A percentile compares a stretch with the other conserved stretches of the same genome.
phyloP scores from a whole-genome alignment of 2,113 vertebrate genomes.

The Ranitomeya imitator region DNA sequence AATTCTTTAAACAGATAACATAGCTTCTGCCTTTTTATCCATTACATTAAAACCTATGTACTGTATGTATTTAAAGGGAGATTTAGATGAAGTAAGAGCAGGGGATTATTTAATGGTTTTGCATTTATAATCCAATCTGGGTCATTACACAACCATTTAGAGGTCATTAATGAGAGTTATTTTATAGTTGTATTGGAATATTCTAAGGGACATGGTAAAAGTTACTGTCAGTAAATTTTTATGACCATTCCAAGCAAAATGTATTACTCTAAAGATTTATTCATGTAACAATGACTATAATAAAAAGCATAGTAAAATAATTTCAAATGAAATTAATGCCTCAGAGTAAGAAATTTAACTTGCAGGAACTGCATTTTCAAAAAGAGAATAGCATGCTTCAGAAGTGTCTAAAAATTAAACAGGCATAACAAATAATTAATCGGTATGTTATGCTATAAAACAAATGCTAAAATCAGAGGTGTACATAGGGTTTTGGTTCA shows the following conservation, averaged over 20 bases:
- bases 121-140: conserved; percentile 95
- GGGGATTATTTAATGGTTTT: conserved; percentile 94
- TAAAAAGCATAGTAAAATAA: conserved; percentile 83
- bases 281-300: conserved; percentile 81
- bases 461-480: no score
- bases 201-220: conserved; percentile 88
- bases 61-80: conserved; percentile 91
- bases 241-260: conserved; percentile 86
- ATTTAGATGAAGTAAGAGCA: conserved; percentile 87
- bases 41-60: conserved; percentile 78
- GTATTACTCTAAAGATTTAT: conserved; percentile 87
- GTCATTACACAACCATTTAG: conserved; percentile 97
- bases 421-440: background rate
- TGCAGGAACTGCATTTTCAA: conserved; percentile 43
- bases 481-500: no score
- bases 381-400: background rate
- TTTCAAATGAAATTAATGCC: conserved; percentile 82
- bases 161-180: conserved; percentile 93
- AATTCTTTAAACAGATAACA: conserved; percentile 2
- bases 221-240: conserved; percentile 90
- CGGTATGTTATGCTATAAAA: background rate
- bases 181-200: conserved; percentile 93
- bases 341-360: conserved; percentile 71
- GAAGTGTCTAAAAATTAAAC: background rate
- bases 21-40: conserved; percentile 61